phyloP scores from a whole-genome alignment of 1,140 invertebrate species.

The Drosophila murphyi region DNA sequence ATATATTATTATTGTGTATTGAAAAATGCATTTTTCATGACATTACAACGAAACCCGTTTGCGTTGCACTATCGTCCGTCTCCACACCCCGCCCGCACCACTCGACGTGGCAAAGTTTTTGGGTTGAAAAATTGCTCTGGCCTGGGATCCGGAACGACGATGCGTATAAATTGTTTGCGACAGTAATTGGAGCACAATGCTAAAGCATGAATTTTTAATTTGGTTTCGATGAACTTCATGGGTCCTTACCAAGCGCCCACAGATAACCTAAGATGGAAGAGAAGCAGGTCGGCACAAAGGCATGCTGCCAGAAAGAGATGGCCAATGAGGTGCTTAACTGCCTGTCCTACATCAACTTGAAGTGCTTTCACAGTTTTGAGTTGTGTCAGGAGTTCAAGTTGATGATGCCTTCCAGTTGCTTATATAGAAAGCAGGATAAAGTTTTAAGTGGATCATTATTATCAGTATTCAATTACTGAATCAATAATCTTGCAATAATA shows the following conservation, averaged over 20 bases:
- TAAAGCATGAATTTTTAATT: constrained; percentile 77
- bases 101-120: constrained; percentile 53
- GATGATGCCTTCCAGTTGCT: not conserved
- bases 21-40: constrained; percentile 80
- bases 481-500: not conserved
- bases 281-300: not conserved
- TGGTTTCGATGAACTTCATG: constrained; percentile 56
- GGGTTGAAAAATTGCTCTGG: constrained; percentile 66
- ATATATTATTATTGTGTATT: constrained; percentile 76
- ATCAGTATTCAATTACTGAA: not conserved
- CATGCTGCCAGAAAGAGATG: constrained; percentile 2
- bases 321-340: not conserved
- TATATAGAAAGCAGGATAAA: not conserved
- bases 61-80: constrained; percentile 7
- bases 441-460: not conserved
- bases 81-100: not conserved
- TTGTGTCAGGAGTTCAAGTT: not conserved
- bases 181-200: constrained; percentile 78
- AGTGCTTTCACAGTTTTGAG: not conserved
- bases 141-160: constrained; percentile 7
- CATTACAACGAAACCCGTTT: constrained; percentile 65
- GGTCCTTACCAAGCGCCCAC: constrained; percentile 8
- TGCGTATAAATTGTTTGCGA: constrained; percentile 75
- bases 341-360: not conserved
- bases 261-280: not conserved